Evolutionary conservation across 1,140 invertebrate genomes (phyloP).

Genomic region (Protaetia brevitarsis): DNA sequence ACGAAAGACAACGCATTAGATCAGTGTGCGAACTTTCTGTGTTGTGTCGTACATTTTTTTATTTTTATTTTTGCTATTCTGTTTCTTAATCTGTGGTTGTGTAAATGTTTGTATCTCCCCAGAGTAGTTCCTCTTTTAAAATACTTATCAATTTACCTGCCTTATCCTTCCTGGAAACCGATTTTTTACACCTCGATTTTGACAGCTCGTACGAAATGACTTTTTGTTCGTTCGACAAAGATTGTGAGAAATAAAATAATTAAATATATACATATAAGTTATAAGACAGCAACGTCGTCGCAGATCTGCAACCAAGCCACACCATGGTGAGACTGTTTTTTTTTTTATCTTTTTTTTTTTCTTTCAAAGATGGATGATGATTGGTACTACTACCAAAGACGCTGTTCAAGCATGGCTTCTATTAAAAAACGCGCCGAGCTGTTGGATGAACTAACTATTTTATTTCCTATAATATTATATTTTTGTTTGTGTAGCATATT

Average conservation of each 20-base stretch:
- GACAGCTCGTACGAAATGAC: too few species aligned
- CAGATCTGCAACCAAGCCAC: background rate
- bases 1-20: too few species aligned
- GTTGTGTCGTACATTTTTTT: background rate
- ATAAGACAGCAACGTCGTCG: background rate
- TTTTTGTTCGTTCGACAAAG: too few species aligned
- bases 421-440: constrained; percentile 4
- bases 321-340: background rate
- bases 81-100: background rate
- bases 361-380: constrained; percentile 26
- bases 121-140: background rate
- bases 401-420: constrained; percentile 26
- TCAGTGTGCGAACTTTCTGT: too few species aligned
- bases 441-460: background rate
- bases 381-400: background rate
- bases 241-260: too few species aligned
- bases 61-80: background rate
- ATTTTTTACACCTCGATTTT: too few species aligned
- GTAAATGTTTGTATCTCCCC: constrained; percentile 5
- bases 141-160: too few species aligned
- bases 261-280: too few species aligned
- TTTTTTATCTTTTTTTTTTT: too few species aligned
- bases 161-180: too few species aligned
- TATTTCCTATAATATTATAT: background rate
- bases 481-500: background rate